phyloP scores from a whole-genome alignment of 2,113 vertebrate genomes.

The Semnornis frantzii region DNA sequence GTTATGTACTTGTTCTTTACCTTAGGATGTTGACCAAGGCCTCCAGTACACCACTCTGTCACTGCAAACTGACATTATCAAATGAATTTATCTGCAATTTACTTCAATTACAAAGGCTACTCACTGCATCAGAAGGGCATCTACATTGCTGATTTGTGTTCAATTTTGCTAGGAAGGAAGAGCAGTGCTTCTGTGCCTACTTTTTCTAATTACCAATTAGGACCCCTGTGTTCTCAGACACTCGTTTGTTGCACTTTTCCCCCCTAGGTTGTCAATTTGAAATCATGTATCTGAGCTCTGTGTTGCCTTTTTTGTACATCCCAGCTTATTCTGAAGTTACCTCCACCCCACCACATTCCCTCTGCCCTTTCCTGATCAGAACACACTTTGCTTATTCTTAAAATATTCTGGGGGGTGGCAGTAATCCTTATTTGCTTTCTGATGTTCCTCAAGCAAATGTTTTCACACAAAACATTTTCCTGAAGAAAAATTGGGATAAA shows the following conservation, averaged over 20 bases:
- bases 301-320: neutral
- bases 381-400: neutral
- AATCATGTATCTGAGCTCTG: neutral
- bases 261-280: neutral
- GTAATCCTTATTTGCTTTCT: neutral
- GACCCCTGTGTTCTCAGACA: neutral
- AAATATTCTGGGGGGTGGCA: neutral
- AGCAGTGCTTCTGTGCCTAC: neutral
- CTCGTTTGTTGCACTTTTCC: neutral
- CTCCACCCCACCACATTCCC: neutral
- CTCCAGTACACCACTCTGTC: neutral
- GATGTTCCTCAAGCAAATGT: neutral
- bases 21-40: neutral
- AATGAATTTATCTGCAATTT: neutral
- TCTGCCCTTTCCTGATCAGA: neutral
- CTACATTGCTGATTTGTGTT: neutral
- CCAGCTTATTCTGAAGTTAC: neutral
- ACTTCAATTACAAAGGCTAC: neutral
- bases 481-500: neutral
- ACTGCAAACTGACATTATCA: neutral
- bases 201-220: neutral
- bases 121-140: neutral
- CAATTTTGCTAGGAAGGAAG: neutral
- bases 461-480: neutral
- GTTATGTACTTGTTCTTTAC: neutral